Evolutionary conservation across 92 coral and sea anemone species (phyloP).

Genomic region (Phenganax subtilis): DNA sequence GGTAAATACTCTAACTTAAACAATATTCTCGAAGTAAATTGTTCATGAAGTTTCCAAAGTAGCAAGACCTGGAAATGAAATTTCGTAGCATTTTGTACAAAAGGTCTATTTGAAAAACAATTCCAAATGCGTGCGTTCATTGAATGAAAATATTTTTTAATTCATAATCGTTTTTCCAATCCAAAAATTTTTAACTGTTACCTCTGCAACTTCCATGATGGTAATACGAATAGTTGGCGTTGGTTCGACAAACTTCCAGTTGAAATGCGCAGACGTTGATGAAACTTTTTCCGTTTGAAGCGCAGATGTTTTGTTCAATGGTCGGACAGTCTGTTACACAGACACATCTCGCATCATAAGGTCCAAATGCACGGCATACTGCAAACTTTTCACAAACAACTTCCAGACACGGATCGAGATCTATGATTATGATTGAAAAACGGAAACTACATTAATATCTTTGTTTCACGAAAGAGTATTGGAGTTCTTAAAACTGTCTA

Average conservation of each 20-base stretch:
- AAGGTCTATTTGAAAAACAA: too few species aligned
- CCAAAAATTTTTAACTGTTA: neutral
- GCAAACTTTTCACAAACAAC: constrained; percentile 47
- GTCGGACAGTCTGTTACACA: constrained; percentile 50
- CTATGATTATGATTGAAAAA: constrained; percentile 1
- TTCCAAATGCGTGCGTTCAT: too few species aligned
- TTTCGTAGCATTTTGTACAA: too few species aligned
- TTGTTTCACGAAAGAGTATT: neutral
- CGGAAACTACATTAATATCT: too few species aligned
- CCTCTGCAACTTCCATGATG: constrained; percentile 70
- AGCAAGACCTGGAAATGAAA: too few species aligned
- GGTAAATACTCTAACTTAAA: too few species aligned
- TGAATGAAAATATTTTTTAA: too few species aligned
- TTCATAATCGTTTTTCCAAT: too few species aligned
- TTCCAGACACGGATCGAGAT: constrained; percentile 50
- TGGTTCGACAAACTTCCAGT: constrained; percentile 42
- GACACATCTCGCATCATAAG: constrained; percentile 50
- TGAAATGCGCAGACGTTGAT: constrained; percentile 52
- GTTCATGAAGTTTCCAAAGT: too few species aligned
- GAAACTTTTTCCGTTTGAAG: constrained; percentile 53
- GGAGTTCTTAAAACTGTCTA: too few species aligned
- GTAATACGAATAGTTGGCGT: constrained; percentile 39
- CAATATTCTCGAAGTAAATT: too few species aligned
- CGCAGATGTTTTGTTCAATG: constrained; percentile 53
- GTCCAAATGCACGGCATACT: constrained; percentile 55